Evolutionary conservation across 2,113 vertebrate species (phyloP), one percentile per base, ranked within the genome.

Genomic region (Microcebus lehilahytsara): DNA sequence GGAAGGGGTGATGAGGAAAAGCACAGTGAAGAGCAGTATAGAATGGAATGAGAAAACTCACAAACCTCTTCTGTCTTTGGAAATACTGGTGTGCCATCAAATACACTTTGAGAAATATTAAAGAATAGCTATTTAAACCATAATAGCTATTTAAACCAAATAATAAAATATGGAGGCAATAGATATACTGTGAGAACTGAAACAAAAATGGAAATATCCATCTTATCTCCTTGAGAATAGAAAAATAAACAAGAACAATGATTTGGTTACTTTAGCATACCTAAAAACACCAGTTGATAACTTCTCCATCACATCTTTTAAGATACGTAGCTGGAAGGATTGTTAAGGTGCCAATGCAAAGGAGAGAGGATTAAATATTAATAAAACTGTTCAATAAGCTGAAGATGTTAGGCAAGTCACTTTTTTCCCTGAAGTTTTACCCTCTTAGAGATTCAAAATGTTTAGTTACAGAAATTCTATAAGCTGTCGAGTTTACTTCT

Each of bases 271-370:
- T 42, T 42, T 56, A 4, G 53, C 98, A 85, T 98, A 99, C 99
- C 99, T 99, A 96, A 99, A 99, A n/a, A 99, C 91, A 40, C 98
- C 98, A 25, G 94, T 94, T 30, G 99, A 99, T 95, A 99, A 98
- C 98, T 99, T 99, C 91, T 99, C 99, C 98, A 99, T 99, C 14
- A 99, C 98, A 74, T 99, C 99, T 98, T 99, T 99, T 91, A 99
- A 97, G 98, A 99, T 99, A 51, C 98, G 98, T 99, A 98, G 99
- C 99, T 99, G 99, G 95, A 86, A 97, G 64, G 60, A 78, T 17
- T 51, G 98, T 99, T 98, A 99, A 99, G 99, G 98, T 81, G 95
- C 66, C 64, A 98, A 77, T 0, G 0, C 3, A 42, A 80, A 64
- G 20, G 14, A 81, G 42, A 85, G 13, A 87, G 19, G 6, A 53